Conservation (phyloP, 2,888 invertebrate species). For the Myathropa florea region DNA sequence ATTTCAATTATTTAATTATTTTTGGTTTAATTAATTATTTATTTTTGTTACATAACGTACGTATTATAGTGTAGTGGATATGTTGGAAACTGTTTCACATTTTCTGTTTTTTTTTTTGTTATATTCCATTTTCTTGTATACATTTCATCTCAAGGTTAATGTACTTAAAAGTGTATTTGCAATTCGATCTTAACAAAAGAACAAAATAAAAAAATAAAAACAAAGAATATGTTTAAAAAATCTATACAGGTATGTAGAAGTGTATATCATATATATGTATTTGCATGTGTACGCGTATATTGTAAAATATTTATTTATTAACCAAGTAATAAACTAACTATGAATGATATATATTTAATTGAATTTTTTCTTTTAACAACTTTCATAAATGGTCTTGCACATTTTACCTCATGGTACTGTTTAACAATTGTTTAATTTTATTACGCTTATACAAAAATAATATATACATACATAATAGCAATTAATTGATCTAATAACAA, state of each 20-base stretch:
- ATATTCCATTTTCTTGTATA: neutral
- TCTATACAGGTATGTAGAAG: neutral
- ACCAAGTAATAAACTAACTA: conserved; percentile 34
- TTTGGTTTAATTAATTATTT: conserved; percentile 50
- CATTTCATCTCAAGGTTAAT: neutral
- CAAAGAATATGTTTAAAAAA: neutral
- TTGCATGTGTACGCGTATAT: neutral
- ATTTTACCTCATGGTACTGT: neutral
- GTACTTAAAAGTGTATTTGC: neutral
- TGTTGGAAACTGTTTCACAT: conserved; percentile 43
- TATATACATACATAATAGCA: conserved; percentile 42
- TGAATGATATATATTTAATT: conserved; percentile 5
- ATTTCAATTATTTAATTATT: conserved; percentile 27
- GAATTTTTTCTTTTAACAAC: conserved; percentile 19
- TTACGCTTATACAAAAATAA: conserved; percentile 25
- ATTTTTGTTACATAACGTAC: conserved; percentile 25
- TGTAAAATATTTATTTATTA: conserved; percentile 3
- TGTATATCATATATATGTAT: neutral
- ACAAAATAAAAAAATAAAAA: neutral
- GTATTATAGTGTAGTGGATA: conserved; percentile 47
- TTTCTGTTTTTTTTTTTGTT: neutral
- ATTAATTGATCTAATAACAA: conserved; percentile 30
- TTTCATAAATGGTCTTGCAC: conserved; percentile 7
- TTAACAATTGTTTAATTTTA: conserved; percentile 2
- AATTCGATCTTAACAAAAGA: neutral